phyloP scores from a whole-genome alignment of 92 coral and sea anemone species.

The Zoanthus solanderi region DNA sequence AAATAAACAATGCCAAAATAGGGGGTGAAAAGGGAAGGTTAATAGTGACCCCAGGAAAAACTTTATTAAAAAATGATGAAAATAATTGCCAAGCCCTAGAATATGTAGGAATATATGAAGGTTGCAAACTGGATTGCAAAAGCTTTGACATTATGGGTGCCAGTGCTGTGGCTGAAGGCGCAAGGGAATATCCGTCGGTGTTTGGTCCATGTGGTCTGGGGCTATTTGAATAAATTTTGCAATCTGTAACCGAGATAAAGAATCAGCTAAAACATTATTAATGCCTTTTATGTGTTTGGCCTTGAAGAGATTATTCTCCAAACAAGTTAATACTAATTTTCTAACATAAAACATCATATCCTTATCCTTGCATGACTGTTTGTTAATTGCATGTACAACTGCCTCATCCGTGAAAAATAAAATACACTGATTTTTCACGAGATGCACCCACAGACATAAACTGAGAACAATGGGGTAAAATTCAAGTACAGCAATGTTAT shows the following conservation, averaged over 20 bases:
- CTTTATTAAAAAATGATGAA: no score
- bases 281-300: conserved; percentile 50
- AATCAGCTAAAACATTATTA: conserved; percentile 36
- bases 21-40: conserved; percentile 45
- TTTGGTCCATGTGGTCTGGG: background rate
- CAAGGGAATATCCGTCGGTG: no score
- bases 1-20: conserved; percentile 60
- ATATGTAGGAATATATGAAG: background rate
- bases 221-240: background rate
- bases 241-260: conserved; percentile 55
- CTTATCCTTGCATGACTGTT: conserved; percentile 51
- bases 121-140: background rate
- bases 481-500: conserved; percentile 34
- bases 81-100: conserved; percentile 37
- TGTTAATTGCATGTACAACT: conserved; percentile 41
- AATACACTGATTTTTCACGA: conserved; percentile 46
- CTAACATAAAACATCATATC: conserved; percentile 30
- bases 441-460: conserved; percentile 44
- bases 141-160: no score
- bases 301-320: conserved; percentile 42
- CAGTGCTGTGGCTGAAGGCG: no score
- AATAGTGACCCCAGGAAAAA: no score
- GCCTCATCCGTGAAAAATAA: conserved; percentile 54
- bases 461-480: conserved; percentile 60
- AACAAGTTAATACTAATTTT: conserved; percentile 45